These are phyloP conservation scores for Lutra lutra DNA, from an alignment of 2,797 vertebrate species.

Conservation along the genomic window DNA sequence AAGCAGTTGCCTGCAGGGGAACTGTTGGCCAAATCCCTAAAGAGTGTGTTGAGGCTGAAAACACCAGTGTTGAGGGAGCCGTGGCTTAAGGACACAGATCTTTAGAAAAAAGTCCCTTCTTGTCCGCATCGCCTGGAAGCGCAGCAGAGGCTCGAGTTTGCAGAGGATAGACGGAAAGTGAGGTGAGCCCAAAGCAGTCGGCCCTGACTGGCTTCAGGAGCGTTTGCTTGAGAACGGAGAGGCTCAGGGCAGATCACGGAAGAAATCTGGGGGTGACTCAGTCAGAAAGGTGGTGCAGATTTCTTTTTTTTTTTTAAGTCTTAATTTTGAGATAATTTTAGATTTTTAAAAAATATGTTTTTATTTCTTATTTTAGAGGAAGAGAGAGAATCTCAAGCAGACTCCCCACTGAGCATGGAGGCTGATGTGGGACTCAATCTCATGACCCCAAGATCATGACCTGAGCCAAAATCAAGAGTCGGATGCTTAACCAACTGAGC, in stretches of 20 bases:
- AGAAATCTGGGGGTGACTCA: too few species aligned
- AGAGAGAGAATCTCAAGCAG: neutral
- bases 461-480: neutral
- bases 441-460: too few species aligned
- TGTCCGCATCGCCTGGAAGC: neutral
- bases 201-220: neutral
- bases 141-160: neutral
- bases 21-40: neutral
- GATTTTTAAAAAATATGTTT: neutral
- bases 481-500: neutral
- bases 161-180: neutral
- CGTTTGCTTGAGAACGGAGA: neutral
- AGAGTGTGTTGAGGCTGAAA: neutral
- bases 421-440: too few species aligned
- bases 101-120: neutral
- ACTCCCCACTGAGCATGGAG: too few species aligned
- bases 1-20: neutral
- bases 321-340: neutral
- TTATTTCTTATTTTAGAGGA: neutral
- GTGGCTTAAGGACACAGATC: neutral
- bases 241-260: fast-evolving
- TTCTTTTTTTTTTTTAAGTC: neutral
- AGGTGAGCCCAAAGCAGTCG: neutral
- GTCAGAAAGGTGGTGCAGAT: neutral
- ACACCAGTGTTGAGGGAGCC: neutral